A percentile compares a stretch with the other conserved stretches of the same genome.
These are phyloP conservation scores for Allolobophora icterica DNA, from an alignment of 2,888 invertebrate species.

Conservation along the genomic window DNA sequence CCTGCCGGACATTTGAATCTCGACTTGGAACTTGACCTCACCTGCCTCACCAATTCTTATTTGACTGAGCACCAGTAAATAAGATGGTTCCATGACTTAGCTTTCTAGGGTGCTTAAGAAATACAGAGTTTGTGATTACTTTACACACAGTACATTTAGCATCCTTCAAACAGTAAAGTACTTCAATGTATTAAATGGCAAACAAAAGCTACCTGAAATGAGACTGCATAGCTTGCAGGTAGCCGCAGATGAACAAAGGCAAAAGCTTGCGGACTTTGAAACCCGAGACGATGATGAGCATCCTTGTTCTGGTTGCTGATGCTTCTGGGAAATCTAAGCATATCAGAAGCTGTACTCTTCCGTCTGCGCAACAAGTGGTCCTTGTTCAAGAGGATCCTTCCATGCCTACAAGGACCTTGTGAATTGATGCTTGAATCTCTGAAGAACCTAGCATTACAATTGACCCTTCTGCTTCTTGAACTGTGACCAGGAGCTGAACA, in stretches of 20 bases:
- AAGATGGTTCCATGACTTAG: no score
- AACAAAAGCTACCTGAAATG: neutral
- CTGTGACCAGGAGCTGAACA: neutral
- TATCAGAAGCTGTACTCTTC: neutral
- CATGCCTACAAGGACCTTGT: neutral
- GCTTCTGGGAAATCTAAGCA: neutral
- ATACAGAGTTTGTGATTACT: no score
- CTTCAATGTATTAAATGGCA: neutral
- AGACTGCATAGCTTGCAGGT: slow-evolving; percentile 4
- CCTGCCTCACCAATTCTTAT: neutral
- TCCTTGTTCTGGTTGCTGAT: neutral
- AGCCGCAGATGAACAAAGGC: neutral
- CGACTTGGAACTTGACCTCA: neutral
- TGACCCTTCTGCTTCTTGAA: neutral
- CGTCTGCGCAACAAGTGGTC: neutral
- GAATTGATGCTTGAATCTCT: neutral
- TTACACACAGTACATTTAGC: neutral
- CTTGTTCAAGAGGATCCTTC: neutral
- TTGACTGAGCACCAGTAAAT: no score
- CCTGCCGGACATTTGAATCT: no score
- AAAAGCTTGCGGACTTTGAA: neutral
- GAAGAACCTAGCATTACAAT: neutral
- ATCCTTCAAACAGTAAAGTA: neutral
- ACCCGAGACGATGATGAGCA: neutral
- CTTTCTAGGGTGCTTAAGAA: no score